Percentiles rank a stretch among this genome's conserved stretches.
Conservation (phyloP, 2,797 vertebrate genomes). For the Picus viridis region DNA sequence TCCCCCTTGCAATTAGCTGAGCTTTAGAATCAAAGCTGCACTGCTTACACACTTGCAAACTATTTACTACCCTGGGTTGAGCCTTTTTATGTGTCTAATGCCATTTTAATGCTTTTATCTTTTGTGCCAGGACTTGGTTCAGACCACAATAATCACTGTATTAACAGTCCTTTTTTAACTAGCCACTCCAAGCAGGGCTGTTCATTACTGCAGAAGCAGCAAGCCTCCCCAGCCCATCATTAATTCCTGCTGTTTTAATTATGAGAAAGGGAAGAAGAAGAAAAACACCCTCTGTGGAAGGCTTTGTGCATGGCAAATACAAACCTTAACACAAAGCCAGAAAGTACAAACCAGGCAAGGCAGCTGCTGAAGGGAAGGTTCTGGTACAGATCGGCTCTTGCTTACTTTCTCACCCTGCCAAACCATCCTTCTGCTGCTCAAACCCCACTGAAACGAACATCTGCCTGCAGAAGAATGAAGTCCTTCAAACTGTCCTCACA, state of each 20-base stretch:
- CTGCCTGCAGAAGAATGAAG: not conserved
- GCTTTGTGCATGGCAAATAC: conserved; percentile 68
- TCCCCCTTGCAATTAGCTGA: conserved; percentile 39
- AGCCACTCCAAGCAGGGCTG: conserved; percentile 59
- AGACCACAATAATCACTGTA: conserved; percentile 70
- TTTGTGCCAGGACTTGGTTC: conserved; percentile 63
- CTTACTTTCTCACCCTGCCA: not conserved
- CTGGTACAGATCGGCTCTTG: conserved; percentile 21
- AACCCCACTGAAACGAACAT: conserved; percentile 10
- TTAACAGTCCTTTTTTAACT: conserved; percentile 59
- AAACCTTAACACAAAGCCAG: conserved; percentile 41
- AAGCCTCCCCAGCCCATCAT: conserved; percentile 60
- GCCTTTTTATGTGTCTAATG: conserved; percentile 11
- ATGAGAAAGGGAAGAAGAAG: conserved; percentile 40
- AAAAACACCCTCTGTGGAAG: not conserved
- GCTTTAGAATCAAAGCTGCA: conserved; percentile 40
- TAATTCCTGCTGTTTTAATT: conserved; percentile 78
- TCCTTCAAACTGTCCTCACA: conserved; percentile 15
- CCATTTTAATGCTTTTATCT: conserved; percentile 67
- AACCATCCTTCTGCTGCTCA: not conserved
- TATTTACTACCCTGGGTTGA: conserved; percentile 19
- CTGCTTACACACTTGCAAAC: conserved; percentile 3
- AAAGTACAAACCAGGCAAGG: conserved; percentile 36
- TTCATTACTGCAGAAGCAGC: conserved; percentile 71
- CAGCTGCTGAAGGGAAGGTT: conserved; percentile 16